Percentiles rank a stretch among this genome's conserved stretches.
Conservation (phyloP, 2,888 invertebrate species). For the Tenodera sinensis region DNA sequence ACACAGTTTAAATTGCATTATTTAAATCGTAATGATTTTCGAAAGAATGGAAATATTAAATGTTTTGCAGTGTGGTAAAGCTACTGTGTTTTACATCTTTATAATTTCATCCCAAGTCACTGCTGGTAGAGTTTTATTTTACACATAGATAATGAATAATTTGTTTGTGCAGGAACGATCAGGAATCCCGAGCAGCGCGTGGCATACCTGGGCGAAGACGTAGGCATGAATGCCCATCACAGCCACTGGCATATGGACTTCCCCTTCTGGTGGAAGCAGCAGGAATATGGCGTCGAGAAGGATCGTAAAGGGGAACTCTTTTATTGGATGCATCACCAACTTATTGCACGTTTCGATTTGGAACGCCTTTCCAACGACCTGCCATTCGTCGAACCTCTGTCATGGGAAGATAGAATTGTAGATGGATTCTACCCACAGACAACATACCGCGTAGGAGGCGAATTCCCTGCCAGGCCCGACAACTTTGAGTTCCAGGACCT, state of each 20-base stretch:
- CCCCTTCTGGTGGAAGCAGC: slow-evolving; percentile 39
- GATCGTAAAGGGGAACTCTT: slow-evolving; percentile 39
- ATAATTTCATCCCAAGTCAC: neutral
- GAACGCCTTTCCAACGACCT: slow-evolving; percentile 69
- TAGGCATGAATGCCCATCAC: slow-evolving; percentile 40
- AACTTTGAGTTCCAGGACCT: slow-evolving; percentile 47
- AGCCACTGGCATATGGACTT: slow-evolving; percentile 39
- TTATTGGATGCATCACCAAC: slow-evolving; percentile 37
- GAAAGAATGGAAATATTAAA: no score
- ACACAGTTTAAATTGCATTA: no score
- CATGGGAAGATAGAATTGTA: slow-evolving; percentile 44
- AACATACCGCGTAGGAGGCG: slow-evolving; percentile 53
- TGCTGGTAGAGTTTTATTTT: no score
- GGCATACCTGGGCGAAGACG: slow-evolving; percentile 41
- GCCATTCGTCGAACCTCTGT: slow-evolving; percentile 59
- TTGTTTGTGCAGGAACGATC: slow-evolving; percentile 40
- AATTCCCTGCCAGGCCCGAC: slow-evolving; percentile 52
- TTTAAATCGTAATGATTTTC: no score
- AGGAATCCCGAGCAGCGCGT: slow-evolving; percentile 39
- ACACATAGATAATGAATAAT: no score
- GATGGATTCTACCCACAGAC: slow-evolving; percentile 54
- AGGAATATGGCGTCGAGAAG: slow-evolving; percentile 34
- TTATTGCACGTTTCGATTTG: slow-evolving; percentile 50
- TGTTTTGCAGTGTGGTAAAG: no score
- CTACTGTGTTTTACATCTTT: no score